Evolutionary conservation across 2,797 vertebrate species (phyloP).

Genomic region (Falco concolor): DNA sequence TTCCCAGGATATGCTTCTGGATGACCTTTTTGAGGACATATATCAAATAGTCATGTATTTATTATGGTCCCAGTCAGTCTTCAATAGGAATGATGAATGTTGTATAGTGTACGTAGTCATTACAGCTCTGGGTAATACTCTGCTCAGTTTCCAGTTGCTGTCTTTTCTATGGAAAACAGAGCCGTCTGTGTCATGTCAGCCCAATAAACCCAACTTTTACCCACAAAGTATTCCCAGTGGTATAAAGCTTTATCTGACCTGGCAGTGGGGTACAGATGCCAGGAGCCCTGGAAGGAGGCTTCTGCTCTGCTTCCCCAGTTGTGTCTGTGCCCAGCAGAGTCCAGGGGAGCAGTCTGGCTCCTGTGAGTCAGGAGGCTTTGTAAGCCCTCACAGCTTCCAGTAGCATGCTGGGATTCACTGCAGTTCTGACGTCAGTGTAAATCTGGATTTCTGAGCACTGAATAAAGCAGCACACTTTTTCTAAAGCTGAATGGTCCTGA

Average conservation of each 20-base stretch:
- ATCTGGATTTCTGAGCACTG: not conserved
- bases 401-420: not conserved
- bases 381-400: not conserved
- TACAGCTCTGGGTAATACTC: not conserved
- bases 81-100: constrained; percentile 31
- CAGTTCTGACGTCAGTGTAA: not conserved
- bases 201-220: not conserved
- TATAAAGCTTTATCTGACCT: not conserved
- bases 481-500: not conserved
- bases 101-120: not conserved
- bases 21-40: constrained; percentile 39
- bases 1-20: constrained; percentile 52
- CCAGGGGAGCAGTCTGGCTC: not conserved
- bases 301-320: not conserved
- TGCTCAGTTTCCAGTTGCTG: constrained; percentile 20
- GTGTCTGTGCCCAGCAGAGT: not conserved
- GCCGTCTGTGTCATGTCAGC: not conserved
- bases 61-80: constrained; percentile 14
- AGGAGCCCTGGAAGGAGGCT: not conserved
- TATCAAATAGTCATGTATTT: constrained; percentile 51
- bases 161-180: constrained; percentile 30
- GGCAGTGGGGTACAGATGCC: not conserved
- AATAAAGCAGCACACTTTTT: not conserved
- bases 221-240: not conserved
- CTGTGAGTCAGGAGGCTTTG: not conserved